Base-by-base conservation (phyloP, 35 echinoderm and acorn worm genomes). In the Lytechinus pictus region DNA sequence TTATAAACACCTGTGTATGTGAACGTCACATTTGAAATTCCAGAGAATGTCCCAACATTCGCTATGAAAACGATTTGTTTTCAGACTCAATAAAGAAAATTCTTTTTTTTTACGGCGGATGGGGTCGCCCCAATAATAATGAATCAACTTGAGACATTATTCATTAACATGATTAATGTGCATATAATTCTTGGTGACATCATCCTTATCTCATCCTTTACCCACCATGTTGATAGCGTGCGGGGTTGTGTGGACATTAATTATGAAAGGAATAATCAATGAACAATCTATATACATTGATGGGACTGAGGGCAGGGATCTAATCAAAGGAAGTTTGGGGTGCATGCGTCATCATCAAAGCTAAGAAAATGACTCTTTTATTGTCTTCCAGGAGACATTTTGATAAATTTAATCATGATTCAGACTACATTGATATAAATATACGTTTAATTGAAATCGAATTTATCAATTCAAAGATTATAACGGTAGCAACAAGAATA, bases 261-360 rank as follows among this genome's bases (percentile, higher is more conserved):
- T 79, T 79, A 79, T 79, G 66, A 79, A 79, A 24, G 19, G 66
- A 79, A 79, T 79, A 79, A 79, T 79, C 66, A 79, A 79, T 79
- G 66, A 79, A 16, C 66, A 79, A 79, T 79, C 19, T 79, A 24
- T 79, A 79, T 79, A 24, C 66, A 79, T 79, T 79, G 66, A 24
- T 79, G 66, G 66, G 66, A n/a, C 66, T 79, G 66, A 79, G 66
- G 66, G 14, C 4, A 79, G 21, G 19, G 14, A 8, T 4, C 6
- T 16, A 24, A 24, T 16, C 66, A 79, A 24, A 24, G 3, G 66
- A 79, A 24, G 66, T 16, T 24, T 7, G 19, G 16, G 7, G 6
- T 79, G 19, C 3, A 79, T 79, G 66, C n/a, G 19, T 79, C 66
- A 79, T 8, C 3, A 60, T 5, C 16, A 79, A 16, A 79, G 21